phyloP scores from a whole-genome alignment of 1,140 invertebrate species.

The Papilio polyxenes region DNA sequence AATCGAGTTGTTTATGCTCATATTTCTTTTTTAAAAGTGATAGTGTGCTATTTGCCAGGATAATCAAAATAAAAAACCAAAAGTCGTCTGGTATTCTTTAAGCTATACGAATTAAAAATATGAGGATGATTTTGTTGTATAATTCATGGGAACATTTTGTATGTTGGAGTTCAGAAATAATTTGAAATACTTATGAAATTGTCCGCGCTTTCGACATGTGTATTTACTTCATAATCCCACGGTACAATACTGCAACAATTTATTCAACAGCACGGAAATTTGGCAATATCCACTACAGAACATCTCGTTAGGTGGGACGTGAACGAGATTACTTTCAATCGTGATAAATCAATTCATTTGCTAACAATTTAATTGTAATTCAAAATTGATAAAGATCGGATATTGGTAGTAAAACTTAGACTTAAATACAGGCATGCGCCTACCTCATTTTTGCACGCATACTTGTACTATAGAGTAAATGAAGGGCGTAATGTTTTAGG shows the following conservation, averaged over 20 bases:
- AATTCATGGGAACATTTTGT: background rate
- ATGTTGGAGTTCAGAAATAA: background rate
- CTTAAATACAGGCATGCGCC: background rate
- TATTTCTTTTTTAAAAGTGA: background rate
- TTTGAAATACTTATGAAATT: background rate
- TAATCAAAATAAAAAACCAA: background rate
- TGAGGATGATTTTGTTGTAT: background rate
- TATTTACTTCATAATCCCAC: constrained; percentile 14
- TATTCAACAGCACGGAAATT: background rate
- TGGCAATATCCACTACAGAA: background rate
- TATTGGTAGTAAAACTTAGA: background rate
- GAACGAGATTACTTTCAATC: background rate
- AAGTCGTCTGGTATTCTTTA: background rate
- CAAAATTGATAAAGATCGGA: background rate
- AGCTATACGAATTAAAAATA: background rate
- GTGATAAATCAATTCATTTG: background rate
- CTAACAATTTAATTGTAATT: background rate
- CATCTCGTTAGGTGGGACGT: background rate
- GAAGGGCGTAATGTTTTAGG: background rate
- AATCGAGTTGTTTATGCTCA: no score
- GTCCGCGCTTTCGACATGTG: background rate
- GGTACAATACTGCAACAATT: constrained; percentile 13
- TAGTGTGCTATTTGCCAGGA: background rate
- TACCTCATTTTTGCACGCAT: background rate
- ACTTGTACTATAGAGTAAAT: background rate